Percentiles rank a stretch among this genome's conserved stretches.
Evolutionary conservation across 92 coral and sea anemone species (phyloP).

Genomic region (Palythoa grandiflora): DNA sequence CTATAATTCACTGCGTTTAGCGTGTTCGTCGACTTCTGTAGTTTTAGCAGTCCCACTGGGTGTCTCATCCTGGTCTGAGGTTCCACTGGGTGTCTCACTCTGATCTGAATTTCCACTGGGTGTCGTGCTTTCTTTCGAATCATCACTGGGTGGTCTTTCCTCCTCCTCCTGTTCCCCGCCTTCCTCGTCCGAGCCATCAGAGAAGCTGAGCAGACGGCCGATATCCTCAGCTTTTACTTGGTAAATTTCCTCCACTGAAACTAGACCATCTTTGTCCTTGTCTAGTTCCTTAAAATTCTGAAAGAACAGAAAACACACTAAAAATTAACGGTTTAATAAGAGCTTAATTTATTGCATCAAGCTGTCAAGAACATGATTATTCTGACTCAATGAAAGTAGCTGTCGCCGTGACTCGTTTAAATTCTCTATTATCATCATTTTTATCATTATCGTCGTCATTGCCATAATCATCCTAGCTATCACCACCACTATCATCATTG

Average conservation of each 20-base stretch:
- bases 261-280: conserved; percentile 74
- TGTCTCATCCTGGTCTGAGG: not conserved
- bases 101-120: conserved; percentile 3
- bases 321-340: too few relatives aligned
- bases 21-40: not conserved
- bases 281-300: conserved; percentile 84
- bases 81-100: conserved; percentile 22
- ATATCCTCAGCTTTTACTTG: conserved; percentile 58
- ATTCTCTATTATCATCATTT: too few relatives aligned
- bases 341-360: too few relatives aligned
- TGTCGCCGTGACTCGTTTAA: too few relatives aligned
- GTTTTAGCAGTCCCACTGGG: not conserved
- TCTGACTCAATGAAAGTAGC: too few relatives aligned
- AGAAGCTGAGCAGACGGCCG: conserved; percentile 52
- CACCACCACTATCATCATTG: too few relatives aligned
- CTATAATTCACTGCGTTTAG: not conserved
- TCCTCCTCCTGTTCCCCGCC: conserved; percentile 54
- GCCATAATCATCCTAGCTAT: too few relatives aligned
- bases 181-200: conserved; percentile 29
- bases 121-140: not conserved
- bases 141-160: conserved; percentile 10
- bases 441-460: too few relatives aligned
- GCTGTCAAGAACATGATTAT: too few relatives aligned
- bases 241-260: conserved; percentile 80
- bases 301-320: not conserved